phyloP scores from a whole-genome alignment of 2,113 vertebrate species.

The Corythornis madagascariensis region DNA sequence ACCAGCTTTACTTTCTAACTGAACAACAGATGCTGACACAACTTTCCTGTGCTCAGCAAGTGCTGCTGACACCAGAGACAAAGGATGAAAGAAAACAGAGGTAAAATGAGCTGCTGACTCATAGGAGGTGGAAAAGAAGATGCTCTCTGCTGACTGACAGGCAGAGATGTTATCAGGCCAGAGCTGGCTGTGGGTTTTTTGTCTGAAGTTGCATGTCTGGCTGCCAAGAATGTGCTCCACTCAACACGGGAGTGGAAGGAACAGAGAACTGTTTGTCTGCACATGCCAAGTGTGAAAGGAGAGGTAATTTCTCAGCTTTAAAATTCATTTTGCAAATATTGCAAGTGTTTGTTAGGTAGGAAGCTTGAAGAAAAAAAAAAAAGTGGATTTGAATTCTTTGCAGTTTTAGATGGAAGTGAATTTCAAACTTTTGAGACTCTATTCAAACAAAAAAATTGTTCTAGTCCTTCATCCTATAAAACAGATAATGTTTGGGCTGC shows the following conservation, averaged over 20 bases:
- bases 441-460: not conserved
- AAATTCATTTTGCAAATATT: not conserved
- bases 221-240: not conserved
- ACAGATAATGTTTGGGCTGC: fast-evolving
- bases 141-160: not conserved
- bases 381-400: not conserved
- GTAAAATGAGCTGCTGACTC: not conserved
- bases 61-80: not conserved
- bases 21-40: not conserved
- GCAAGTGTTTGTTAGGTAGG: not conserved
- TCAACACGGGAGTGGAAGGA: not conserved
- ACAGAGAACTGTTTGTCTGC: not conserved
- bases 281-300: not conserved
- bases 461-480: not conserved
- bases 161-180: not conserved
- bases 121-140: not conserved
- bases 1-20: not conserved
- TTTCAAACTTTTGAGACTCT: not conserved
- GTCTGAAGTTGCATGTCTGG: not conserved
- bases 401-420: not conserved
- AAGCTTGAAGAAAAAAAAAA: not conserved
- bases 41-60: not conserved
- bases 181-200: not conserved
- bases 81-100: not conserved
- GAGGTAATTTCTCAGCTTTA: not conserved